A percentile compares a stretch with the other conserved stretches of the same genome.
Conservation (phyloP, 2,113 vertebrate genomes). For the Okapia johnstoni region DNA sequence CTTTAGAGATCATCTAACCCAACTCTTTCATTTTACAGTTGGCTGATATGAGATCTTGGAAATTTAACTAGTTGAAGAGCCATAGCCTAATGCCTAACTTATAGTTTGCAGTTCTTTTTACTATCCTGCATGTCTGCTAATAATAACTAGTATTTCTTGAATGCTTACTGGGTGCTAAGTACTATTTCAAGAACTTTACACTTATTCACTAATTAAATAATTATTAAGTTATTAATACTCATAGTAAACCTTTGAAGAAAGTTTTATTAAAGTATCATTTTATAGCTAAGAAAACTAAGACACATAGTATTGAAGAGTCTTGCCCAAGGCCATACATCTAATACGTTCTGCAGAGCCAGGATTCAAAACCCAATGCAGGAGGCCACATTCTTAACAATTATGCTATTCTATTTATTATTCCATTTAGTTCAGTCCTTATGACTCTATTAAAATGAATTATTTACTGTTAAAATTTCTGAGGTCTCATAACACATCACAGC, state of each 20-base stretch:
- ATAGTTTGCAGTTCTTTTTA: neutral
- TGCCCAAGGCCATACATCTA: neutral
- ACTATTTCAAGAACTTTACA: neutral
- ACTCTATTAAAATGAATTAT: neutral
- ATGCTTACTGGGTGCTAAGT: neutral
- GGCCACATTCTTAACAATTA: neutral
- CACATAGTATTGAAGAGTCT: neutral
- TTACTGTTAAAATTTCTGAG: neutral
- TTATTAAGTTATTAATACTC: neutral
- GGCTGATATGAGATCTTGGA: neutral
- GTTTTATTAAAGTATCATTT: neutral
- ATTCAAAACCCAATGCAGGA: neutral
- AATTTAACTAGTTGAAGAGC: neutral
- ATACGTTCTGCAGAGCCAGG: neutral
- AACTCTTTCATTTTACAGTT: conserved; percentile 1
- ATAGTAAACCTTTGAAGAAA: neutral
- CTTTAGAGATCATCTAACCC: neutral
- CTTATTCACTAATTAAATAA: neutral
- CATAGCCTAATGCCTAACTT: neutral
- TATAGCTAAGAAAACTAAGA: neutral
- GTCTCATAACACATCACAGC: neutral
- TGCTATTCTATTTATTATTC: neutral
- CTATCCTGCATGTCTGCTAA: neutral
- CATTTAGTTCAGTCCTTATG: neutral
- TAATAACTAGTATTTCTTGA: neutral